Evolutionary conservation across 2,797 vertebrate genomes (phyloP).

Genomic region (Argya squamiceps): DNA sequence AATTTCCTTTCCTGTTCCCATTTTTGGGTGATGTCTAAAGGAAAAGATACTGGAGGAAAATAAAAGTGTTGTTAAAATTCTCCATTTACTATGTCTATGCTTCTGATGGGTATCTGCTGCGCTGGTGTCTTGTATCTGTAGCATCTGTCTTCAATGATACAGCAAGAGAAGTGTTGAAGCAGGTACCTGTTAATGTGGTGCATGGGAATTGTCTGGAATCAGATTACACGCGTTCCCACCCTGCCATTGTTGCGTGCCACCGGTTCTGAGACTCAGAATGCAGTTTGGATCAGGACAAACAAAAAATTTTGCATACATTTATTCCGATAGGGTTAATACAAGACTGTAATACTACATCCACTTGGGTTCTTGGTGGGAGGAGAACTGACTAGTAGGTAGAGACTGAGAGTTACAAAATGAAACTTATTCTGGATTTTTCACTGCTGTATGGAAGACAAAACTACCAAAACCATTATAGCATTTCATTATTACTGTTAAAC

Average conservation of each 20-base stretch:
- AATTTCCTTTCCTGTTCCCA: accelerated
- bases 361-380: not conserved
- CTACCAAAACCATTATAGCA: accelerated
- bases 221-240: accelerated
- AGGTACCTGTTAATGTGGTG: not conserved
- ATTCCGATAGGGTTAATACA: not conserved
- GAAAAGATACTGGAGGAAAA: not conserved
- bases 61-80: not conserved
- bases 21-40: not conserved
- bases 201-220: not conserved
- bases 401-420: not conserved
- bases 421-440: not conserved
- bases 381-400: not conserved
- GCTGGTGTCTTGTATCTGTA: accelerated
- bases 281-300: not conserved
- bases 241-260: accelerated
- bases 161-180: not conserved
- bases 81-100: accelerated
- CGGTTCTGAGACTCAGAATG: not conserved
- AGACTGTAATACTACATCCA: not conserved
- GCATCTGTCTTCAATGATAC: not conserved
- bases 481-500: not conserved
- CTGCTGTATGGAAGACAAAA: not conserved
- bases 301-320: accelerated
- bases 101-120: not conserved